Conservation (phyloP, 2,888 invertebrate species). For the Melieria omissa region DNA sequence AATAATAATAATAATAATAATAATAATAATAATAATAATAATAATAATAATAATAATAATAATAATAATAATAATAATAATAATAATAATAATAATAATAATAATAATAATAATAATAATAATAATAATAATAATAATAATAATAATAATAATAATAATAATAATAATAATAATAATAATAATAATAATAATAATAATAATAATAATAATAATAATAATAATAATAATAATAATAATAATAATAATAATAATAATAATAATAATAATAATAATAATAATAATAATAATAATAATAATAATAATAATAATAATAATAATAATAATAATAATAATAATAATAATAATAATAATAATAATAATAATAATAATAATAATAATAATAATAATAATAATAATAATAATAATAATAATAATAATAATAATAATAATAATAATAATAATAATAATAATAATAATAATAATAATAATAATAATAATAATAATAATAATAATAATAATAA, state of each 20-base stretch:
- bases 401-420: constrained; percentile 4
- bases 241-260: constrained; percentile 4
- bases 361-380: constrained; percentile 4
- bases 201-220: constrained; percentile 4
- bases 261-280: constrained; percentile 4
- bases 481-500: constrained; percentile 4
- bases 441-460: constrained; percentile 4
- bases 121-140: constrained; percentile 4
- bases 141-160: constrained; percentile 4
- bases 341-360: constrained; percentile 4
- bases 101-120: constrained; percentile 4
- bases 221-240: constrained; percentile 4
- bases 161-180: constrained; percentile 4
- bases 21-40: constrained; percentile 4
- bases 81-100: constrained; percentile 4
- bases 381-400: constrained; percentile 4
- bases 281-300: constrained; percentile 4
- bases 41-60: constrained; percentile 4
- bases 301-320: constrained; percentile 4
- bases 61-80: constrained; percentile 4
- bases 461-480: constrained; percentile 4
- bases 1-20: constrained; percentile 4
- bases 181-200: constrained; percentile 4
- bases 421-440: constrained; percentile 4
- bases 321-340: constrained; percentile 4